A percentile compares a stretch with the other conserved stretches of the same genome.
Evolutionary conservation across 2,797 vertebrate genomes (phyloP).

Genomic region (Epinephelus coioides): DNA sequence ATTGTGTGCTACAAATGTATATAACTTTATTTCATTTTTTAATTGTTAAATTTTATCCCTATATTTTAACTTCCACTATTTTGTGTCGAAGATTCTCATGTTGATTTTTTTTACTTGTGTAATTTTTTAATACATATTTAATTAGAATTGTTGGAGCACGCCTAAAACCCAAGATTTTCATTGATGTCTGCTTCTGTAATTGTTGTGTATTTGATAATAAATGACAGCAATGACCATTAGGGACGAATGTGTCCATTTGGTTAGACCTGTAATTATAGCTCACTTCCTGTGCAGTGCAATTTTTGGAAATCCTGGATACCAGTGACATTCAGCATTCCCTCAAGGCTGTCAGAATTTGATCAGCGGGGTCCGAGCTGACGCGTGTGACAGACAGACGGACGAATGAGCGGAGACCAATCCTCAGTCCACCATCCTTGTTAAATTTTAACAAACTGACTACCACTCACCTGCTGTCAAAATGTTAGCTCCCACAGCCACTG

Average conservation of each 20-base stretch:
- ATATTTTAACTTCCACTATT: too few species aligned
- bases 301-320: constrained; percentile 8
- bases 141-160: too few species aligned
- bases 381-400: constrained; percentile 35
- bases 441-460: constrained; percentile 64
- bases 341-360: constrained; percentile 37
- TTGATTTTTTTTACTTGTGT: too few species aligned
- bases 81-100: too few species aligned
- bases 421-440: constrained; percentile 61
- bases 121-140: too few species aligned
- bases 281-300: constrained; percentile 4
- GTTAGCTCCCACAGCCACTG: constrained; percentile 42
- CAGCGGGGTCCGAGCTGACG: neutral
- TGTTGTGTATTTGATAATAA: neutral
- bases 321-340: constrained; percentile 15
- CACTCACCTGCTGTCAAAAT: constrained; percentile 52
- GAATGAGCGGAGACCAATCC: constrained; percentile 9
- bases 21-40: too few species aligned
- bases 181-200: too few species aligned
- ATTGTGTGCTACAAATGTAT: too few species aligned
- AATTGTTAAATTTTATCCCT: too few species aligned
- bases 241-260: constrained; percentile 7
- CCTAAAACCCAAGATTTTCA: too few species aligned
- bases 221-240: neutral
- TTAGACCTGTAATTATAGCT: constrained; percentile 29